Evolutionary conservation across 2,888 invertebrate genomes (phyloP), one percentile per base, ranked within the genome.

Genomic region (Drosophila hawaiiensis): DNA sequence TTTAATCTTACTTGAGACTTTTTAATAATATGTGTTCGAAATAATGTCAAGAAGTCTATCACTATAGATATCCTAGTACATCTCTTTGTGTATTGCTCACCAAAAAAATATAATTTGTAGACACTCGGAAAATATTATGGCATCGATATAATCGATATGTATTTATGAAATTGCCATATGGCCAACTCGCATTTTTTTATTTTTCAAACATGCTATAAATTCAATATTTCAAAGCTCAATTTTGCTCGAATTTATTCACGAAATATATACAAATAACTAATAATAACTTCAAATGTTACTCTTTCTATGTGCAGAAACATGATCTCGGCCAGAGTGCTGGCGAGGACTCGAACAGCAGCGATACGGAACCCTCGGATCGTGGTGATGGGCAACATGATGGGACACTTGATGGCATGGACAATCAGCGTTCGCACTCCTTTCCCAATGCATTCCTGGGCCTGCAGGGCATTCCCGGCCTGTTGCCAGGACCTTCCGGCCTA

Each of bases 401-500:
- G 61, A 95, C 95, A 83, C 93, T 95, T 92, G 95, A 95, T 80
- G 95, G 94, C 92, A 94, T 96, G 85, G 96, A 96, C 92, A 95
- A 95, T 91, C 94, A 95, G 82, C 94, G 96, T 91, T 95, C 96
- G 76, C 96, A 96, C 89, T 95, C 96, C 91, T 97, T 97, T 94
- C 97, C 97, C 35, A 96, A 96, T 85, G 95, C 96, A 84, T 95
- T 97, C 81, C 94, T 97, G 83, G 97, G 97, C 90, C 94, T 97
- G 87, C 97, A 96, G 95, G 97, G 95, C 81, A 93, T 96, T 93
- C 93, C 96, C 94, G 97, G 97, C 91, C 95, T 97, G 85, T 94
- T 97, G 92, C 97, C 97, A 75, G 97, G 97, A 90, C 97, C 97
- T 43, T 97, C 97, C 78, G 97, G 97, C 91, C 96, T 97, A 93